Evolutionary conservation across 37 sponge, comb jelly and placozoan species (phyloP).

Genomic region (Haliclona indistincta): DNA sequence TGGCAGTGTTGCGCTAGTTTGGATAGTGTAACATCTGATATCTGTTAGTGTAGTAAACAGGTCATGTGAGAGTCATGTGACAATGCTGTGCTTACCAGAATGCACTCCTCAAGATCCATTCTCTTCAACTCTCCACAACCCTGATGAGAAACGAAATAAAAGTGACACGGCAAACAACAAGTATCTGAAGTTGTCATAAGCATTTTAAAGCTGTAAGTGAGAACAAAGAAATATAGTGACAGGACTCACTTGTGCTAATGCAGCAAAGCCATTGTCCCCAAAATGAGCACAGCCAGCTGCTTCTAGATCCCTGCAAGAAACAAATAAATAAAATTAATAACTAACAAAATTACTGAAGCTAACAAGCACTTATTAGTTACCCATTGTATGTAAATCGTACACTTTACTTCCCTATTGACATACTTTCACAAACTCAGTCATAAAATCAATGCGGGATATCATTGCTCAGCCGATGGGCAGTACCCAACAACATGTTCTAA

Average conservation of each 20-base stretch:
- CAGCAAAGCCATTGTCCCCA: slow-evolving; percentile 72
- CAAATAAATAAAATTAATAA: background rate
- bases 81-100: slow-evolving; percentile 49
- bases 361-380: no score
- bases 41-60: slow-evolving; percentile 43
- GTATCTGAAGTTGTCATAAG: background rate
- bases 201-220: background rate
- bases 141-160: background rate
- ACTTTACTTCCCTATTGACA: no score
- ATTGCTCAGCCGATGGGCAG: no score
- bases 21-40: slow-evolving; percentile 78
- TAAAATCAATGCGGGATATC: no score
- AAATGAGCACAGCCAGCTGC: slow-evolving; percentile 70
- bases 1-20: slow-evolving; percentile 80
- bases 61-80: background rate
- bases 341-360: no score
- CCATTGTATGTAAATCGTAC: no score
- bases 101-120: slow-evolving; percentile 82
- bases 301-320: slow-evolving; percentile 38
- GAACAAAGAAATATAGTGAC: background rate
- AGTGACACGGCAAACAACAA: background rate
- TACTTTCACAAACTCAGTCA: no score
- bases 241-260: slow-evolving; percentile 47
- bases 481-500: no score
- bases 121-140: slow-evolving; percentile 58